Evolutionary conservation across 2,888 invertebrate species (phyloP), one percentile per base, ranked within the genome.

Genomic region (Dryococelus australis): DNA sequence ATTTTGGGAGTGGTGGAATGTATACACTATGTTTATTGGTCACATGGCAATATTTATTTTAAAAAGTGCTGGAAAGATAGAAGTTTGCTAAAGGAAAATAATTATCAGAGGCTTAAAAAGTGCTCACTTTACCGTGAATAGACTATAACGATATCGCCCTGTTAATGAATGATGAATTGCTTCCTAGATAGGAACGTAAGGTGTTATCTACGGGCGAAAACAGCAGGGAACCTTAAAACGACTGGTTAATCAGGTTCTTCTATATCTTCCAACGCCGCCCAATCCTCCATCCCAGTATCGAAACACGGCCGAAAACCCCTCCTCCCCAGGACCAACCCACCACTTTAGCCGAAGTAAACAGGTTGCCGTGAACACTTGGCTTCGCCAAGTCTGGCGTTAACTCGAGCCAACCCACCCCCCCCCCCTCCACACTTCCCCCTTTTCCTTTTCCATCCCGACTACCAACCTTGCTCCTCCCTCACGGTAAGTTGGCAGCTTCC

Each of bases 321-420:
- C n/a, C 65, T n/a, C n/a, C n/a, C 65, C 65, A 8, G 24, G 24
- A 16, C 65, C n/a, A 1, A 65, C 65, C 65, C 8, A 47, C 47
- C 65, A 16, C n/a, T 65, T 65, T 24, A 65, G 65, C n/a, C 65
- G 65, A 65, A 65, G 65, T 65, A 65, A 65, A 65, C 65, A 65
- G 65, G 65, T 65, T 65, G 65, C 65, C 65, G 65, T 65, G 65
- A 65, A 65, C 65, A 65, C 65, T 65, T 65, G 65, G 65, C 65
- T 16, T 65, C 65, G 65, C 65, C 65, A 65, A 65, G 65, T 65
- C 65, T 65, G 65, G 65, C 65, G 65, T 65, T 65, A 65, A 65
- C 65, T 65, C 65, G 65, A 20, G 65, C 65, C 20, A 0, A 65
- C 24, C 65, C 51, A 51, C 2, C 51, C 12, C 51, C 51, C 8